Base-by-base conservation (phyloP, 1,140 invertebrate species). In the Trachymyrmex cornetzi region DNA sequence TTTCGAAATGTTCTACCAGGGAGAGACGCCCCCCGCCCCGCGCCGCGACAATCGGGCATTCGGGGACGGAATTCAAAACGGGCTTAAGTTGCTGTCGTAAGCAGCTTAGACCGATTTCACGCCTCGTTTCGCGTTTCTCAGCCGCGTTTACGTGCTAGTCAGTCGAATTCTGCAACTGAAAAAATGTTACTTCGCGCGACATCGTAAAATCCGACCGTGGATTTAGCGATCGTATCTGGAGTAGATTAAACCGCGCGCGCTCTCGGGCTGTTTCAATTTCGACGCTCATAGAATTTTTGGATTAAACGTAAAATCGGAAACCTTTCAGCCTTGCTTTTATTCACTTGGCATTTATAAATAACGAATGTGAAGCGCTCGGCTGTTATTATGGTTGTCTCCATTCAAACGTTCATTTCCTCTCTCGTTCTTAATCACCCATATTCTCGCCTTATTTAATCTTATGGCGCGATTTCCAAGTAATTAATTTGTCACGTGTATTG, bases 61-160 rank as follows among this genome's bases (percentile, higher is more conserved):
- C 67, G 53, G 27, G 55, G 71, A 84, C 72, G 38, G 69, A 84
- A 84, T 84, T 84, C 24, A 50, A 84, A 84, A 84, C 69, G 55
- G 44, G 55, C 14, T 74, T 74, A 82, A 82, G 67, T 61, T n/a
- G 55, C 55, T 50, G 67, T 82, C 67, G 24, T 74, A 74, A 74
- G 80, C 74, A 84, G 69, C 80, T 84, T 84, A 61, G 38, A 24
- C 69, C 53, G 55, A 84, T 75, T 75, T 84, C 53, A 75, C 55
- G 38, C 69, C 69, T 84, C 69, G 80, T 75, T 84, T 74, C 14
- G 38, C 67, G 80, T 30, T 69, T 50, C 67, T 75, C 69, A 50
- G 55, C 27, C 34, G 38, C 14, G 48, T 81, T 81, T 34, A 14
- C 44, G 24, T 53, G 12, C 7, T 48, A 82, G 55, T 74, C 19